These are phyloP conservation scores for Caenorhabditis angaria DNA, from an alignment of 2,888 invertebrate species.

Conservation along the genomic window DNA sequence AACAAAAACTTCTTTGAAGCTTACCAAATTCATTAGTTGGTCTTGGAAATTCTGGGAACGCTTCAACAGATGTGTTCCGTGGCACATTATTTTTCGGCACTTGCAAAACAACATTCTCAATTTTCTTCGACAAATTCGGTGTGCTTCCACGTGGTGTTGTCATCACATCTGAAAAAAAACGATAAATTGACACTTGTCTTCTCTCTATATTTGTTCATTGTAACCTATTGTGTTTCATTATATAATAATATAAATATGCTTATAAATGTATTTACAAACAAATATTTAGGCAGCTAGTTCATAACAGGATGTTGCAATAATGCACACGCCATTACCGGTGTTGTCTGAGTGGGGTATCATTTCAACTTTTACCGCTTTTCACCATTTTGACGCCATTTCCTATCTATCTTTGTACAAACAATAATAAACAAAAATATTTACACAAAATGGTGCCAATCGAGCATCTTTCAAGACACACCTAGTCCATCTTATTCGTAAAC, in stretches of 20 bases:
- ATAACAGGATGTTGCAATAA: constrained; percentile 17
- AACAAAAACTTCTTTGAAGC: neutral
- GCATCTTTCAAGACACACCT: neutral
- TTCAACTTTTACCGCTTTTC: neutral
- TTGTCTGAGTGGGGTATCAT: too few relatives aligned
- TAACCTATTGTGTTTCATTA: neutral
- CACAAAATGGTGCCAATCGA: constrained; percentile 2
- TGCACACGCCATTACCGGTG: constrained; percentile 5
- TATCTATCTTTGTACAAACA: too few relatives aligned
- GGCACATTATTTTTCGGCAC: constrained; percentile 8
- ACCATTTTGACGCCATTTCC: neutral
- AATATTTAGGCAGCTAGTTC: neutral
- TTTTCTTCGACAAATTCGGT: constrained; percentile 16
- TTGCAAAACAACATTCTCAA: neutral
- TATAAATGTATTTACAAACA: neutral
- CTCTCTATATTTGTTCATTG: neutral
- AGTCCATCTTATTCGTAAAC: neutral
- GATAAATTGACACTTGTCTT: neutral
- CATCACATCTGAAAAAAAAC: constrained; percentile 20
- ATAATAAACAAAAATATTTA: neutral
- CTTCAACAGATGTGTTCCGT: constrained; percentile 21
- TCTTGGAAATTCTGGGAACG: constrained; percentile 55
- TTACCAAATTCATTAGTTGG: constrained; percentile 26
- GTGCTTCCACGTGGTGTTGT: constrained; percentile 23
- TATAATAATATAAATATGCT: neutral